These are phyloP conservation scores for Cephalopterus ornatus DNA, from an alignment of 2,113 vertebrate genomes.

Conservation along the genomic window DNA sequence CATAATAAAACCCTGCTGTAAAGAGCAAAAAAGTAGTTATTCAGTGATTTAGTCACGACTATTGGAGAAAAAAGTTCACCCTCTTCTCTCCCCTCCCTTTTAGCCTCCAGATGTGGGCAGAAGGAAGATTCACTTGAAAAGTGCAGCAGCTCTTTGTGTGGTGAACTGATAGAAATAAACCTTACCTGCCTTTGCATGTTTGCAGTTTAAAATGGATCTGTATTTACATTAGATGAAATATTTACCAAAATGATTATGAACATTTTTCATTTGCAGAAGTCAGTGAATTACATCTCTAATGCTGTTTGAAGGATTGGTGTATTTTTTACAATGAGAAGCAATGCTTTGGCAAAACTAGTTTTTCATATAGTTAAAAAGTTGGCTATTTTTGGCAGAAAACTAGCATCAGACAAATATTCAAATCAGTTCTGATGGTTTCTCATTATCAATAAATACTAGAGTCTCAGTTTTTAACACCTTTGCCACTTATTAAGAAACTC, in stretches of 20 bases:
- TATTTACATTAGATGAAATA: constrained; percentile 33
- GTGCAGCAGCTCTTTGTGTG: neutral
- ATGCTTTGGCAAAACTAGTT: neutral
- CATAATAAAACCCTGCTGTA: neutral
- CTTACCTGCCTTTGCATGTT: neutral
- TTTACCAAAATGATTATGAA: constrained; percentile 26
- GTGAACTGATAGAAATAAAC: neutral
- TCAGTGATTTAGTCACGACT: neutral
- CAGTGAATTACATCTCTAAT: constrained; percentile 18
- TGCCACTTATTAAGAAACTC: neutral
- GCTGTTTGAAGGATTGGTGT: neutral
- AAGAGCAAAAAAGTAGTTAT: neutral
- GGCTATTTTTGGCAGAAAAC: neutral
- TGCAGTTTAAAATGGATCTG: constrained; percentile 13
- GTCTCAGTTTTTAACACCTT: neutral
- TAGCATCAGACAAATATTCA: neutral
- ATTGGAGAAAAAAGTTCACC: neutral
- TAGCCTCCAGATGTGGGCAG: neutral
- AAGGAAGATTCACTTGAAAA: neutral
- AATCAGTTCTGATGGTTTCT: neutral
- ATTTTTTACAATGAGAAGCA: neutral
- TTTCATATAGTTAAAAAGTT: neutral
- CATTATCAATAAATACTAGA: neutral
- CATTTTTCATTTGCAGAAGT: constrained; percentile 27
- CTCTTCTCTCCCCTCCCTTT: neutral